A percentile compares a stretch with the other conserved stretches of the same genome.
These are phyloP conservation scores for Phrynosoma blainvillii DNA, from an alignment of 2,113 vertebrate species.

Conservation along the genomic window DNA sequence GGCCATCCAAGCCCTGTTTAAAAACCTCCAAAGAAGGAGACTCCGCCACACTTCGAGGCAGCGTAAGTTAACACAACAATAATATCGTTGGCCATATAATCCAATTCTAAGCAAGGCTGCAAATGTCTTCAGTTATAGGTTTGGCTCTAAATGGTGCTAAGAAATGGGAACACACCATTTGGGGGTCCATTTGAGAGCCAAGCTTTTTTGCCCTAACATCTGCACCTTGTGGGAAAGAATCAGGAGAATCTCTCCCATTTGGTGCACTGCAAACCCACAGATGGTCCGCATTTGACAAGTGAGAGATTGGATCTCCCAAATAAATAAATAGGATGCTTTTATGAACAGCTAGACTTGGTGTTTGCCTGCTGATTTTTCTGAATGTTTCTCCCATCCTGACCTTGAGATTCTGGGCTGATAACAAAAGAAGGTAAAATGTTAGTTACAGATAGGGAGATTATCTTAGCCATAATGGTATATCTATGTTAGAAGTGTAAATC, in stretches of 20 bases:
- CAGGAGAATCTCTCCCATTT: neutral
- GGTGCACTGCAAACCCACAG: neutral
- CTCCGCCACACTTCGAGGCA: no score
- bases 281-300: neutral
- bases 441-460: no score
- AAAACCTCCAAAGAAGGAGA: no score
- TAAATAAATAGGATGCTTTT: neutral
- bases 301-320: neutral
- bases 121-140: neutral
- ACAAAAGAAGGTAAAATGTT: neutral
- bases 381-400: neutral
- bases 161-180: neutral
- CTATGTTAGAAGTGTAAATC: no score
- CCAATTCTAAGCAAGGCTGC: no score
- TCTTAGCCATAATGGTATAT: neutral
- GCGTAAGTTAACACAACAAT: no score
- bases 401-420: neutral
- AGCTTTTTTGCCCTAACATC: neutral
- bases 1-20: no score
- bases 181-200: neutral
- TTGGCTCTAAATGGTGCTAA: neutral
- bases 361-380: no score
- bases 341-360: neutral
- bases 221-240: neutral
- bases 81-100: no score